Percentiles rank a stretch among this genome's conserved stretches.
phyloP scores from a whole-genome alignment of 2,113 vertebrate genomes.

The Okapia johnstoni region DNA sequence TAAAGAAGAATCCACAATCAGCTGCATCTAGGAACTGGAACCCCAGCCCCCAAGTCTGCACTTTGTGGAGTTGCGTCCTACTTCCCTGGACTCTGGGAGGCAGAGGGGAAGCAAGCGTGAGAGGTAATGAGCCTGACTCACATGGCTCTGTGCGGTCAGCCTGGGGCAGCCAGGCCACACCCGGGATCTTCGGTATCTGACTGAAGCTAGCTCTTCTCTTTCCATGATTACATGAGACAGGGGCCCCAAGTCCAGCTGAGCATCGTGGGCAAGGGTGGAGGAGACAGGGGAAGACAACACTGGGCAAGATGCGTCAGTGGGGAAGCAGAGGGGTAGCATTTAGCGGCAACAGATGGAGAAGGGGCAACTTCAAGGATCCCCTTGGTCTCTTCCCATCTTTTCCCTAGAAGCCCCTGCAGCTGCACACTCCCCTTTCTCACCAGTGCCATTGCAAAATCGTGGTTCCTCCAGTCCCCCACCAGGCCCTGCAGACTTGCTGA shows the following conservation, averaged over 20 bases:
- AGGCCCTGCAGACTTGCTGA: background rate
- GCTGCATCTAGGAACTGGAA: background rate
- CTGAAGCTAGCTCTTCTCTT: background rate
- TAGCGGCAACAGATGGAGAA: background rate
- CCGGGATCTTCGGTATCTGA: background rate
- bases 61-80: background rate
- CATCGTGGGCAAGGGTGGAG: rapidly evolving
- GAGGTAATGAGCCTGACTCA: too few relatives aligned
- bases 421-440: rapidly evolving
- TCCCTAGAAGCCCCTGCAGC: background rate
- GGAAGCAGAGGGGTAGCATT: background rate
- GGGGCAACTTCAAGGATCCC: background rate
- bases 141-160: background rate
- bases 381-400: background rate
- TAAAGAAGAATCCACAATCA: background rate
- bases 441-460: rapidly evolving
- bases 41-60: background rate
- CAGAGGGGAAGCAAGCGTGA: background rate
- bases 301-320: rapidly evolving
- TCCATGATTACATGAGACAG: background rate
- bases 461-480: background rate
- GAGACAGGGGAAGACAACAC: background rate
- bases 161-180: background rate
- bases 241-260: background rate
- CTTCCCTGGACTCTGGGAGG: background rate